These are phyloP conservation scores for Hyposoter dolosus DNA, from an alignment of 2,888 invertebrate species.

Conservation along the genomic window DNA sequence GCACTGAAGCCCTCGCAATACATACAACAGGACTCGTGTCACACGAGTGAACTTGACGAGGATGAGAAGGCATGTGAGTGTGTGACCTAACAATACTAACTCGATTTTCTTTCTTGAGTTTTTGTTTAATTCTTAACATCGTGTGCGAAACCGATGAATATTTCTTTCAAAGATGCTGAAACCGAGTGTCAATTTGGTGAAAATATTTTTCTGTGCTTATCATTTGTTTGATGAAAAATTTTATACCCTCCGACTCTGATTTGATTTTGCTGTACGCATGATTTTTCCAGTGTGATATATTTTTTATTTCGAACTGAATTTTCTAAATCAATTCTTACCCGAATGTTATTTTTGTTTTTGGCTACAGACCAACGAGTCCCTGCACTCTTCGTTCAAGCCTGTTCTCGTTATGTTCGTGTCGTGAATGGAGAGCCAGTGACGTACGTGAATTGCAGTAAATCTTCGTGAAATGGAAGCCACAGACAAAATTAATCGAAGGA, in stretches of 20 bases:
- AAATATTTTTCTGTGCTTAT: conserved; percentile 3
- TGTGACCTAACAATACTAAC: conserved; percentile 84
- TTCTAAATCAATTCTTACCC: conserved; percentile 1
- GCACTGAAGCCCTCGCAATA: conserved; percentile 85
- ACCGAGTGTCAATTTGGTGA: neutral
- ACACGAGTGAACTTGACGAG: conserved; percentile 73
- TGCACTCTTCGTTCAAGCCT: conserved; percentile 84
- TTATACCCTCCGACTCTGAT: neutral
- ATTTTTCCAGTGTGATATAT: conserved; percentile 5
- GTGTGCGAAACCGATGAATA: conserved; percentile 68
- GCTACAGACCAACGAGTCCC: conserved; percentile 81
- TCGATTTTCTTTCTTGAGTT: conserved; percentile 50
- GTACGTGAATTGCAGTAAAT: conserved; percentile 78
- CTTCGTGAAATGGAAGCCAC: conserved; percentile 61
- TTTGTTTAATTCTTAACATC: conserved; percentile 70
- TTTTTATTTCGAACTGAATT: neutral
- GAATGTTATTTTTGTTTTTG: conserved; percentile 45
- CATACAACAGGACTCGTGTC: conserved; percentile 84
- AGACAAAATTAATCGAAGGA: conserved; percentile 35
- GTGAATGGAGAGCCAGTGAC: conserved; percentile 79
- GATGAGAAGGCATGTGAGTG: conserved; percentile 85
- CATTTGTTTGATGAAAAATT: neutral
- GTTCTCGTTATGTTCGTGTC: conserved; percentile 84
- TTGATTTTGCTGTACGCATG: conserved; percentile 14
- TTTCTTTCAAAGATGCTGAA: neutral